phyloP scores from a whole-genome alignment of 53 echinoderm and acorn worm genomes.

The Zoroaster sp. region DNA sequence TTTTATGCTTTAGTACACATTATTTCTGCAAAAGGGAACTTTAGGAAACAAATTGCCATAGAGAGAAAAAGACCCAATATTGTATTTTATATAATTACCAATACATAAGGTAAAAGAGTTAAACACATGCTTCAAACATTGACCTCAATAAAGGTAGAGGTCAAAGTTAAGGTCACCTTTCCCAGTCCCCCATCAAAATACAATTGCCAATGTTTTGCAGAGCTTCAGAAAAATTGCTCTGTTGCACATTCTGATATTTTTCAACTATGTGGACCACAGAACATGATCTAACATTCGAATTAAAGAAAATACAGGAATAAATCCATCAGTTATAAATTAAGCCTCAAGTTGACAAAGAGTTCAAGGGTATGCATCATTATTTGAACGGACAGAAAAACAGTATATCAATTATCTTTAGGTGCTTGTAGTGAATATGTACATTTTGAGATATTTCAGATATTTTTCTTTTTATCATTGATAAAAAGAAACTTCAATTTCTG shows the following conservation, averaged over 20 bases:
- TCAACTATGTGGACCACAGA: too few species aligned
- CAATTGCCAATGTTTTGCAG: neutral
- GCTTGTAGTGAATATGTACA: neutral
- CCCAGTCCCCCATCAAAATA: neutral
- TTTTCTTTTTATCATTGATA: neutral
- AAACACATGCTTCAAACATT: neutral
- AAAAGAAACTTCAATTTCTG: neutral
- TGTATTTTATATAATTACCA: too few species aligned
- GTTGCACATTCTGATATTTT: too few species aligned
- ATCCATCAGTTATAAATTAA: too few species aligned
- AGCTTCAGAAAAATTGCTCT: neutral
- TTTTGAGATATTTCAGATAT: neutral
- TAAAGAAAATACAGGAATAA: too few species aligned
- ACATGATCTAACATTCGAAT: too few species aligned
- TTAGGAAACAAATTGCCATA: too few species aligned
- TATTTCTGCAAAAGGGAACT: too few species aligned
- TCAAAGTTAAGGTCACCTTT: neutral
- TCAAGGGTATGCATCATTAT: neutral
- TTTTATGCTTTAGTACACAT: too few species aligned
- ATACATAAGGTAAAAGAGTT: too few species aligned
- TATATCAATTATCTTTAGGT: neutral
- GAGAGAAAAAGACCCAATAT: too few species aligned
- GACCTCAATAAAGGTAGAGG: neutral
- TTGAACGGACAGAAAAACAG: neutral
- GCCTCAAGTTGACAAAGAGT: neutral